A percentile compares a stretch with the other conserved stretches of the same genome.
phyloP scores from a whole-genome alignment of 2,113 vertebrate species.

The Oreochromis tanganicae region DNA sequence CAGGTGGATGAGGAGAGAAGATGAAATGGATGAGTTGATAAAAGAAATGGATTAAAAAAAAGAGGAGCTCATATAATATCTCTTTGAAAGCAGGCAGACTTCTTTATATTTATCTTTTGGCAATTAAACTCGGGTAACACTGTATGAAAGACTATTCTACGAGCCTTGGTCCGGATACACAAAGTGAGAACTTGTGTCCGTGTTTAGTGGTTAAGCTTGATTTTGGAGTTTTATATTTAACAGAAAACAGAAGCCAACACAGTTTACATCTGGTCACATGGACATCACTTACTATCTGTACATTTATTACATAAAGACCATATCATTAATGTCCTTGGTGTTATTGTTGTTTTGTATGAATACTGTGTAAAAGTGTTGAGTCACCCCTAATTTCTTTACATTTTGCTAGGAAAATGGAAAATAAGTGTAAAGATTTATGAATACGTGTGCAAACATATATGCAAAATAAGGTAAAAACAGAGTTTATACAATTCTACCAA shows the following conservation, averaged over 20 bases:
- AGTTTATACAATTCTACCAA: background rate
- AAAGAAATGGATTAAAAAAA: background rate
- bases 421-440: background rate
- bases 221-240: background rate
- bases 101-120: background rate
- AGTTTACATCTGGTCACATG: conserved; percentile 3
- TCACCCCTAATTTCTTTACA: background rate
- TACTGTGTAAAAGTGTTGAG: background rate
- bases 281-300: conserved; percentile 11
- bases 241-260: background rate
- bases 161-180: background rate
- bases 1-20: background rate
- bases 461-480: background rate
- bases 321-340: background rate
- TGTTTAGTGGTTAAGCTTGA: background rate
- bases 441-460: background rate
- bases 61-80: background rate
- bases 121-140: background rate
- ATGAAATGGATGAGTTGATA: background rate
- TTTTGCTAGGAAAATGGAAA: background rate
- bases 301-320: background rate
- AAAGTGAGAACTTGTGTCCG: background rate
- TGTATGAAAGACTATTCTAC: background rate
- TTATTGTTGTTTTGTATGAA: background rate
- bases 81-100: background rate